Evolutionary conservation across 2,113 vertebrate genomes (phyloP), one percentile per base, ranked within the genome.

Genomic region (Beaufortia kweichowensis): DNA sequence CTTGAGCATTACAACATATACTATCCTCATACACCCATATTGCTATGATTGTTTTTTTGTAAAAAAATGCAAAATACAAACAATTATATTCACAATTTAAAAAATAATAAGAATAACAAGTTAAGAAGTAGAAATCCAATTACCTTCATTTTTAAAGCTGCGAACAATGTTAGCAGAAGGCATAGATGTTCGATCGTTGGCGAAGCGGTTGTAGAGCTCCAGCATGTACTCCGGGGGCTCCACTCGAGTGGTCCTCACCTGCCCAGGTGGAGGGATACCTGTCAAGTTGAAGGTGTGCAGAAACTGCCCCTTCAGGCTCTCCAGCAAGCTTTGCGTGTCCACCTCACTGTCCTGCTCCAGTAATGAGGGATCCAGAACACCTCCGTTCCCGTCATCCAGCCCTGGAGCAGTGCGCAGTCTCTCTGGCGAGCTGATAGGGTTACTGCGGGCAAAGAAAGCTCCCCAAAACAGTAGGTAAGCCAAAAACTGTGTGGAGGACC

Each of bases 131-230:
- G 29, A 56, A 29, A 29, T 3, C 31, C 8, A 3, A 84, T 79
- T 92, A 98, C 97, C 96, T 95, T 99, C 97, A 2, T 98, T 97
- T 88, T 95, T 95, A 90, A 99, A 99, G 89, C 97, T 99, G 81
- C 97, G 94, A 29, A 99, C 93, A 76, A 99, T 97, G 84, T 96
- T 98, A 77, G 96, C 95, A 0, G 94, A 95, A 0, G 97, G 96
- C 94, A 96, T 94, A 2, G 96, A 92, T 0, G 91, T 94, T 75
- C 84, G 93, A 74, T 99, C 97, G 0, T 93, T 96, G 53, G 97
- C 95, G 29, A 98, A 99, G 69, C 92, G 95, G 89, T 98, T 98
- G 87, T 98, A 99, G 28, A 99, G 93, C 85, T 99, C 96, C 81
- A 99, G 77, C 97, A 99, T 99, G 89, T 98, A 99, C 83, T 99